Conservation (phyloP, 2,888 invertebrate species). For the Muscina levida region DNA sequence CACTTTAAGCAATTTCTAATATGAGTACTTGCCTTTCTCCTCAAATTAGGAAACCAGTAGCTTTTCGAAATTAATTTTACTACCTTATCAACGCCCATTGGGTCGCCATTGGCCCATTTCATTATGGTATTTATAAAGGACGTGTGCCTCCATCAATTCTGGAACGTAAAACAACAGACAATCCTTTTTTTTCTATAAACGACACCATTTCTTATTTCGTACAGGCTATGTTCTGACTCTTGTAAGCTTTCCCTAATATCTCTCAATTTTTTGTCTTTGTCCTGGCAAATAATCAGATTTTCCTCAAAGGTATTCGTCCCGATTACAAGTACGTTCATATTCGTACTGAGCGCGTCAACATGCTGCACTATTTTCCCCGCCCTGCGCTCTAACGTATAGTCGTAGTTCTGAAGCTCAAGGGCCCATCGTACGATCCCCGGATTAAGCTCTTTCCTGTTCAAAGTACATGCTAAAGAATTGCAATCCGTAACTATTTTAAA, state of each 20-base stretch:
- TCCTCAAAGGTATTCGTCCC: no score
- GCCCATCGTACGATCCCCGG: no score
- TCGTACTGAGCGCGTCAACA: conserved; percentile 43
- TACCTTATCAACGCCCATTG: conserved; percentile 42
- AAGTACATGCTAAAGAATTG: no score
- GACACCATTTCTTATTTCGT: conserved; percentile 31
- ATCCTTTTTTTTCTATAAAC: no score
- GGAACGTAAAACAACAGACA: conserved; percentile 45
- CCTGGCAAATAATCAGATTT: no score
- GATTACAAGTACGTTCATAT: conserved; percentile 58
- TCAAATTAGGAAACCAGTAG: conserved; percentile 34
- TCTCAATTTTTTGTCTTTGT: no score
- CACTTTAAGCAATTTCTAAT: neutral
- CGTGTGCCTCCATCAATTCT: conserved; percentile 41
- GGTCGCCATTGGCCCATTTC: conserved; percentile 50
- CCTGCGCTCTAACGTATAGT: no score
- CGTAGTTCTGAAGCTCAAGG: no score
- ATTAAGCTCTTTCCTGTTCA: no score
- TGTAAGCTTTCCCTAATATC: no score
- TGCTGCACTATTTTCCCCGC: conserved; percentile 20
- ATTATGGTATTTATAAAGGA: conserved; percentile 48
- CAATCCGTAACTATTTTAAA: no score
- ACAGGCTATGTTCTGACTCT: no score
- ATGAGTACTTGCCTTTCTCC: neutral
- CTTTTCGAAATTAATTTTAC: conserved; percentile 29